phyloP scores from a whole-genome alignment of 2,797 vertebrate genomes.

The Picus viridis region DNA sequence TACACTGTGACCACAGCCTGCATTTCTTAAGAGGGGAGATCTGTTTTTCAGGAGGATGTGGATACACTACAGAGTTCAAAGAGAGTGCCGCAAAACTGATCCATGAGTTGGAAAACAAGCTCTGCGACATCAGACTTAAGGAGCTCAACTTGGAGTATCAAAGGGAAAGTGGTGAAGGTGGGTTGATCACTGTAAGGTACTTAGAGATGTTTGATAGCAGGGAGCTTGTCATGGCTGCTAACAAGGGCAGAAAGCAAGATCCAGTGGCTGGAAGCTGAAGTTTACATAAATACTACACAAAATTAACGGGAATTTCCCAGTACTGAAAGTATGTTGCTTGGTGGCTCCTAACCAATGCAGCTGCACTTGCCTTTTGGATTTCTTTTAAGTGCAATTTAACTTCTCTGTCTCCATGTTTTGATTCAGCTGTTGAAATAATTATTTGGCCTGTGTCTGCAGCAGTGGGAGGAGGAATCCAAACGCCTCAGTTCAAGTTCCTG shows the following conservation, averaged over 20 bases:
- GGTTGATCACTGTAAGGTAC: background rate
- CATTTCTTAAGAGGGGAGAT: background rate
- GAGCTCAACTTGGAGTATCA: constrained; percentile 29
- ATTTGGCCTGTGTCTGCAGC: background rate
- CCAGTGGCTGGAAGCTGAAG: background rate
- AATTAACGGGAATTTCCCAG: background rate
- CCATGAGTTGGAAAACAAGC: background rate
- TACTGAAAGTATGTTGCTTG: background rate
- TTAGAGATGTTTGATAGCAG: constrained; percentile 25
- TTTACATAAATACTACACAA: background rate
- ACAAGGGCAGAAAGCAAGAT: background rate
- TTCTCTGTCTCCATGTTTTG: background rate
- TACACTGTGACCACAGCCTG: background rate
- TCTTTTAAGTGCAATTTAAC: background rate
- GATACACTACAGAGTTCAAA: background rate
- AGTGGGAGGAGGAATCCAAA: background rate
- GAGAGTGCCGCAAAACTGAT: background rate
- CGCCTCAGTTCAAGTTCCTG: background rate
- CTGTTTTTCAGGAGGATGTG: background rate
- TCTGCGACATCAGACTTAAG: background rate
- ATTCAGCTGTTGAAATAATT: background rate
- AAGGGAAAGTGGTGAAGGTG: constrained; percentile 8
- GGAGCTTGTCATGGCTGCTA: background rate
- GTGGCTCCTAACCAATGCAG: background rate
- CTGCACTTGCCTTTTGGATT: background rate